These are phyloP conservation scores for Arctopsyche grandis DNA, from an alignment of 1,140 invertebrate species.

Conservation along the genomic window DNA sequence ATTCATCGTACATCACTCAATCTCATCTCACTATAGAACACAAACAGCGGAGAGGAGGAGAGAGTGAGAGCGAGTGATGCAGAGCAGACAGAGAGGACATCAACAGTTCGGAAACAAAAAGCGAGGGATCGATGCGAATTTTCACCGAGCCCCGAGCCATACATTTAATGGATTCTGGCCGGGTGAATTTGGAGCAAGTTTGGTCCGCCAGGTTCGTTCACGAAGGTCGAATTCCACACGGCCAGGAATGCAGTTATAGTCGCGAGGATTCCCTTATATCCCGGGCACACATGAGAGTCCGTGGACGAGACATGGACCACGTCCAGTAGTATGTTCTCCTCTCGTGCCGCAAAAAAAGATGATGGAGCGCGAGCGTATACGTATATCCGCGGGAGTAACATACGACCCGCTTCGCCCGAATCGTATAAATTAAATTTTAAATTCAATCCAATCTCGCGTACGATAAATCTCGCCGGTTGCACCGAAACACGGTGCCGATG, in stretches of 20 bases:
- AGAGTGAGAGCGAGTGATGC: not conserved
- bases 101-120: too few relatives aligned
- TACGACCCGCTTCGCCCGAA: too few relatives aligned
- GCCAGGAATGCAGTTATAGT: slow-evolving; percentile 27
- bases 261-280: slow-evolving; percentile 13
- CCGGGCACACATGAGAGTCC: slow-evolving; percentile 13
- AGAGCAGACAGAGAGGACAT: too few relatives aligned
- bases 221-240: slow-evolving; percentile 38
- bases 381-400: not conserved
- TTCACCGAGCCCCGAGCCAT: too few relatives aligned
- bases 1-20: not conserved
- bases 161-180: not conserved
- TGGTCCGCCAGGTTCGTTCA: slow-evolving; percentile 35
- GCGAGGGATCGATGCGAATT: too few relatives aligned
- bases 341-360: not conserved
- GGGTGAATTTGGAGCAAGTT: slow-evolving; percentile 48
- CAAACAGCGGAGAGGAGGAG: not conserved
- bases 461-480: slow-evolving; percentile 16
- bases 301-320: not conserved
- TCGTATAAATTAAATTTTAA: slow-evolving; percentile 15
- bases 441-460: slow-evolving; percentile 14
- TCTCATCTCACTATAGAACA: not conserved
- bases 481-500: slow-evolving; percentile 6
- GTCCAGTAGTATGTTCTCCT: not conserved
- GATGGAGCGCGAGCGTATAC: not conserved